A percentile compares a stretch with the other conserved stretches of the same genome.
Conservation (phyloP, 2,113 vertebrate species). For the Haplotaxodon microlepis region DNA sequence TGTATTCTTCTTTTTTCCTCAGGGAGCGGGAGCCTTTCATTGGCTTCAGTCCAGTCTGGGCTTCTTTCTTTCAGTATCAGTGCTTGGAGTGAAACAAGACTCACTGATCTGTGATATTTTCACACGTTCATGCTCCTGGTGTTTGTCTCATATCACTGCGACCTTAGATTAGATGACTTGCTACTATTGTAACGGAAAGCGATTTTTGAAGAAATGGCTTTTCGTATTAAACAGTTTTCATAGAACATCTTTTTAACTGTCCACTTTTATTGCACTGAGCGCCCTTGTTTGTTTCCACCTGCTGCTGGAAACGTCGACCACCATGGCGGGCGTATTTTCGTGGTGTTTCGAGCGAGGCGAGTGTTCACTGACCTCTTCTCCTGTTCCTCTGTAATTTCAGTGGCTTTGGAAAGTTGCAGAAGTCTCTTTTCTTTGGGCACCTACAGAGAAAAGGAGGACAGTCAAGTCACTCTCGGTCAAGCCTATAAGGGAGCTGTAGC, state of each 20-base stretch:
- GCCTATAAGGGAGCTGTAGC: neutral
- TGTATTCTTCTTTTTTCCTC: neutral
- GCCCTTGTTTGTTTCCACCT: neutral
- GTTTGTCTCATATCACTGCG: neutral
- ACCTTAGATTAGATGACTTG: neutral
- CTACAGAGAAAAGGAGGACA: conserved; percentile 59
- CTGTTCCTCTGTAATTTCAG: conserved; percentile 85
- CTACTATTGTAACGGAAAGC: neutral
- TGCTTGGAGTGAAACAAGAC: neutral
- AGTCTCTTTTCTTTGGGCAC: conserved; percentile 96
- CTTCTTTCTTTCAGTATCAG: neutral
- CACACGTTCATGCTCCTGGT: neutral
- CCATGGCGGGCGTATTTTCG: neutral
- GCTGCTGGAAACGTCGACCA: neutral
- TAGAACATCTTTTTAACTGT: neutral
- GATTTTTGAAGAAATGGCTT: neutral
- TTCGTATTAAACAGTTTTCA: neutral
- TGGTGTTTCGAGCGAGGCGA: neutral
- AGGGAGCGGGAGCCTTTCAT: neutral
- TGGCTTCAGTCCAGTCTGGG: neutral
- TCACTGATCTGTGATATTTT: neutral
- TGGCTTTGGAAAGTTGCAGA: conserved; percentile 81
- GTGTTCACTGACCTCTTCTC: conserved; percentile 85
- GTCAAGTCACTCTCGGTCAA: neutral
- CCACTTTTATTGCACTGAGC: neutral